These are phyloP conservation scores for Catonia carolina DNA, from an alignment of 2,888 invertebrate species.

Conservation along the genomic window DNA sequence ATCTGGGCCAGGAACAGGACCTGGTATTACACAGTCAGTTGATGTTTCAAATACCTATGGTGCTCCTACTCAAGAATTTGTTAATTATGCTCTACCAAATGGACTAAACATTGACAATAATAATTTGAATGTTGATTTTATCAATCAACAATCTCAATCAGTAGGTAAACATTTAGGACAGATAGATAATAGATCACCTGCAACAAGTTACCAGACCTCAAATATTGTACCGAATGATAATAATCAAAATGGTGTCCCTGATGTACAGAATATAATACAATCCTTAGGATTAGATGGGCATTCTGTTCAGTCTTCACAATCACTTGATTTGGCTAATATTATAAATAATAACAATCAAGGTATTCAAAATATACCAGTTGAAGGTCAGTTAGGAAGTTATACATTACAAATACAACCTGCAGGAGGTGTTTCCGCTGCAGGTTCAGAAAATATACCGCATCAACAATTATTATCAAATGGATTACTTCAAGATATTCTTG, in stretches of 20 bases:
- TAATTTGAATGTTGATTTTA: not conserved
- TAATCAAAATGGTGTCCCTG: slow-evolving; percentile 15
- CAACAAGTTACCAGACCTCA: slow-evolving; percentile 21
- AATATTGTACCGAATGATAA: slow-evolving; percentile 15
- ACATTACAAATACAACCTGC: slow-evolving; percentile 71
- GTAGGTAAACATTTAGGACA: too few relatives aligned
- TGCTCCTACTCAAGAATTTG: slow-evolving; percentile 10
- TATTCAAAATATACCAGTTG: slow-evolving; percentile 46
- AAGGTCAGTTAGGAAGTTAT: slow-evolving; percentile 54
- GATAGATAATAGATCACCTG: not conserved
- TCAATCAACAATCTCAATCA: not conserved
- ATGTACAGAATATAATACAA: slow-evolving; percentile 31
- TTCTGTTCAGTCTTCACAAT: slow-evolving; percentile 34
- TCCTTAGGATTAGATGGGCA: slow-evolving; percentile 33
- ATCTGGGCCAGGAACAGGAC: slow-evolving; percentile 11
- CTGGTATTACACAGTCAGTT: slow-evolving; percentile 17
- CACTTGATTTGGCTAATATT: slow-evolving; percentile 28
- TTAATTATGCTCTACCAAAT: slow-evolving; percentile 15
- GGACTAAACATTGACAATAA: slow-evolving; percentile 12
- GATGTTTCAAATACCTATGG: slow-evolving; percentile 22
- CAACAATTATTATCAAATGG: slow-evolving; percentile 72
- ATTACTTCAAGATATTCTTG: slow-evolving; percentile 69
- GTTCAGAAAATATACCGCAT: slow-evolving; percentile 54
- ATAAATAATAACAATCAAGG: slow-evolving; percentile 17
- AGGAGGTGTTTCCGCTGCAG: slow-evolving; percentile 48